Base-by-base conservation (phyloP, 2,888 invertebrate genomes). In the Rhingia campestris region DNA sequence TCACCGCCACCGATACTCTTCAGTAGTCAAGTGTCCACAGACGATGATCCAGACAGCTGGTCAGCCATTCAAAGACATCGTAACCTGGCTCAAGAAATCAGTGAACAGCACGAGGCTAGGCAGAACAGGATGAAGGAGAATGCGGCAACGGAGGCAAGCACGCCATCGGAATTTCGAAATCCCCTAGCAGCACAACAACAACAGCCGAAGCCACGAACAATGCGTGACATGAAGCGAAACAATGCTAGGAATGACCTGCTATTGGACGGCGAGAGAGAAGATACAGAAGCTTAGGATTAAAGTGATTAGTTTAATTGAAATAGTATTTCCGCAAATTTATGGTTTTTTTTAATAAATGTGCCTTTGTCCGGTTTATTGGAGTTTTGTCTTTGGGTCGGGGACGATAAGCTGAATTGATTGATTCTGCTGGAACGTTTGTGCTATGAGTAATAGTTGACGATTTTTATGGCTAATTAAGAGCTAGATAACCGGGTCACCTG, bases 11-110 rank as follows among this genome's bases (percentile, higher is more conserved):
- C 89, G 6, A 79, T 86, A 3, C 86, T 89, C 0, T 89, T 90
- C 69, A 87, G 88, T 47, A 86, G 86, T 2, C 89, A 88, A 51
- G 77, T 88, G 9, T 88, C 89, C 1, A 86, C 73, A 4, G 87
- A 86, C 6, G 86, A 87, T n/a, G 86, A 87, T 4, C 22, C 80
- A 7, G 91, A 91, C 70, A 93, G 92, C 69, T 93, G 93, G 93
- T 92, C 93, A 45, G 89, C 93, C 80, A 91, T 94, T 81, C 91
- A 92, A 0, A 91, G 93, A 74, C 93, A 94, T 87, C 91, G 93
- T 1, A 79, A 79, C 47, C 45, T 82, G 51, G 79, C 82, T 9
- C 61, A 73, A 47, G 58, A 86, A 39, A 86, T 81, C 5, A 66
- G 81, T 12, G 58, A 80, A 45, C 76, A 74, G 12, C 73, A 77